phyloP scores from a whole-genome alignment of 2,797 vertebrate genomes.

The Uromys caudimaculatus region DNA sequence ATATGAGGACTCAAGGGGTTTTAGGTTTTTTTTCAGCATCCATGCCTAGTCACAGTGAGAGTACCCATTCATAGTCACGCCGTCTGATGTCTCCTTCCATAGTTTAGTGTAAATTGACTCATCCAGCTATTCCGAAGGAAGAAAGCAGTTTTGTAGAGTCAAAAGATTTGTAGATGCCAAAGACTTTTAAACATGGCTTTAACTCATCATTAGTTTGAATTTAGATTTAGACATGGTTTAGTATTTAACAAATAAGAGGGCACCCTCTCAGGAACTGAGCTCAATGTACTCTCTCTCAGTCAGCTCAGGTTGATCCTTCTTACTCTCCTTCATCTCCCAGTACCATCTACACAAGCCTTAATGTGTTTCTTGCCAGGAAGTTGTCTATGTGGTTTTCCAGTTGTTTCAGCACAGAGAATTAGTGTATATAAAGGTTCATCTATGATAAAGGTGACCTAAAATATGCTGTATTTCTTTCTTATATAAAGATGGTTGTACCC shows the following conservation, averaged over 20 bases:
- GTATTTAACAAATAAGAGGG: neutral
- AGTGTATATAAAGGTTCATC: neutral
- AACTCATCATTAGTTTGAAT: constrained; percentile 43
- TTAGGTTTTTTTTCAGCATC: constrained; percentile 38
- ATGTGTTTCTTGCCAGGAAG: neutral
- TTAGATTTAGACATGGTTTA: neutral
- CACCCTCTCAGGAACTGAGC: neutral
- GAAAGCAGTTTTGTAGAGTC: neutral
- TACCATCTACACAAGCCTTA: neutral
- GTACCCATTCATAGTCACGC: constrained; percentile 26
- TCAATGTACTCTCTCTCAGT: neutral
- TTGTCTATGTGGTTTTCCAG: neutral
- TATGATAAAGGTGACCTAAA: neutral
- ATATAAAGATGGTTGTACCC: neutral
- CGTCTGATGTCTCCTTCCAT: constrained; percentile 47
- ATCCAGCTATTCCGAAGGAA: constrained; percentile 17
- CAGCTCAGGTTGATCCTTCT: neutral
- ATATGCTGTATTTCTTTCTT: constrained; percentile 7
- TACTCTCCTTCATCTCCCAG: neutral
- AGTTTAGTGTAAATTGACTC: constrained; percentile 57
- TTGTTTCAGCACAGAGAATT: constrained; percentile 1
- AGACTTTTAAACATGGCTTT: neutral
- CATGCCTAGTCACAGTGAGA: neutral
- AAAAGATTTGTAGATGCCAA: neutral
- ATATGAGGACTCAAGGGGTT: neutral